Evolutionary conservation across 2,888 invertebrate genomes (phyloP), one percentile per base, ranked within the genome.

Genomic region (Exocentrus adspersus): DNA sequence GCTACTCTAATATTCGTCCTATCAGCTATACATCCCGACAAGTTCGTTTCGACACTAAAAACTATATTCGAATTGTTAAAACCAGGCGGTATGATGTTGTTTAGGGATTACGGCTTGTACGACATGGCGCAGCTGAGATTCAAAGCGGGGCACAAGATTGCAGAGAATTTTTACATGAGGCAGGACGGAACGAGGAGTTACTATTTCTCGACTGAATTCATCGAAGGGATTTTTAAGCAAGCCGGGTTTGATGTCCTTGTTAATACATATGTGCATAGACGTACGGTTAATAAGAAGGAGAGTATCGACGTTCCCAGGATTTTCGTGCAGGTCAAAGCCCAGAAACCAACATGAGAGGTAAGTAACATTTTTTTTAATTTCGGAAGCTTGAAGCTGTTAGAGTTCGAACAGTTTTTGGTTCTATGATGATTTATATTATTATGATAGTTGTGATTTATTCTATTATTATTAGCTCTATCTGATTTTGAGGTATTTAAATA

Each of bases 61-160:
- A 92, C 93, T 75, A 84, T 97, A 0, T 87, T 82, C 67, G 82
- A 86, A 56, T 84, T 89, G 0, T 82, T 94, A 1, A 88, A 86
- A 41, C 88, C 91, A 0, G 94, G 92, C 1, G 98, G 97, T 0
- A 79, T 92, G 30, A 79, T 98, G 1, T 82, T 98, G 14, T 92
- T 98, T 71, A 84, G 98, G 65, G 98, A 98, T 82, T 99, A 98
- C 82, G 98, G 96, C 0, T 84, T 95, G 0, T 92, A 96, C 77
- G 98, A 98, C 80, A 95, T 98, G 92, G 95, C 98, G 0, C 97
- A 98, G 85, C 79, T 98, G 52, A 86, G 98, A 30, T 99, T 99
- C 80, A 92, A 94, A 67, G 89, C 95, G 0, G 97, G 97, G 0
- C 91, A 94, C 78, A 97, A 98, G 82, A 92, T 98, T 52, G 83